phyloP scores from a whole-genome alignment of 2,888 invertebrate species.

The Drosophila nr. medialis region DNA sequence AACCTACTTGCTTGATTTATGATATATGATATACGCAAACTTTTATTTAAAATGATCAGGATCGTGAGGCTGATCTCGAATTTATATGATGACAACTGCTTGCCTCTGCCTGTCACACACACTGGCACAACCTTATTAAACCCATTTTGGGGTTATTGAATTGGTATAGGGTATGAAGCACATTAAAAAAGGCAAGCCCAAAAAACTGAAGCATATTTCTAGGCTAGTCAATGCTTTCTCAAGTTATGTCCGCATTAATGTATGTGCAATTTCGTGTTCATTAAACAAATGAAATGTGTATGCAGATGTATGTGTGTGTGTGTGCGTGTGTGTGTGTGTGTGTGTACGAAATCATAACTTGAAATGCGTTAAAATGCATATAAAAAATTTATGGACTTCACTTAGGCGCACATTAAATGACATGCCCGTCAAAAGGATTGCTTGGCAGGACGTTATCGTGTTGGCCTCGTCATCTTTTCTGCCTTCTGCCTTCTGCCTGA shows the following conservation, averaged over 20 bases:
- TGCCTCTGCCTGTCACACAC: neutral
- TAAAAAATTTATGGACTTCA: conserved; percentile 77
- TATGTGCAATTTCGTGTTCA: conserved; percentile 57
- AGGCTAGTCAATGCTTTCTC: conserved; percentile 14
- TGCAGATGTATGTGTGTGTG: conserved; percentile 24
- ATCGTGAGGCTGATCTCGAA: neutral
- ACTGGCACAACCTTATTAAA: neutral
- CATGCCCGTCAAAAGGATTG: conserved; percentile 73
- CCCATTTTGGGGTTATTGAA: neutral
- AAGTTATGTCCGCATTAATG: neutral
- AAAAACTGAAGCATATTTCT: conserved; percentile 23
- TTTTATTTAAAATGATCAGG: neutral
- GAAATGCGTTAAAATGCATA: conserved; percentile 78
- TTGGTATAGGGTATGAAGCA: neutral
- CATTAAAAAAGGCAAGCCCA: neutral
- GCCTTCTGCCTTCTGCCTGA: conserved; percentile 16
- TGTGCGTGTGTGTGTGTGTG: conserved; percentile 16
- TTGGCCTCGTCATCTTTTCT: conserved; percentile 31
- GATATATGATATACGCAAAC: neutral
- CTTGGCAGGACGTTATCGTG: conserved; percentile 37
- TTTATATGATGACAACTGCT: neutral
- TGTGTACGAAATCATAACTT: conserved; percentile 68
- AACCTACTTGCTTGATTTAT: neutral
- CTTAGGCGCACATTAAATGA: conserved; percentile 77
- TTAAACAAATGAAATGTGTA: conserved; percentile 59